These are phyloP conservation scores for Myiotriccus ornatus DNA, from an alignment of 2,797 vertebrate genomes.

Conservation along the genomic window DNA sequence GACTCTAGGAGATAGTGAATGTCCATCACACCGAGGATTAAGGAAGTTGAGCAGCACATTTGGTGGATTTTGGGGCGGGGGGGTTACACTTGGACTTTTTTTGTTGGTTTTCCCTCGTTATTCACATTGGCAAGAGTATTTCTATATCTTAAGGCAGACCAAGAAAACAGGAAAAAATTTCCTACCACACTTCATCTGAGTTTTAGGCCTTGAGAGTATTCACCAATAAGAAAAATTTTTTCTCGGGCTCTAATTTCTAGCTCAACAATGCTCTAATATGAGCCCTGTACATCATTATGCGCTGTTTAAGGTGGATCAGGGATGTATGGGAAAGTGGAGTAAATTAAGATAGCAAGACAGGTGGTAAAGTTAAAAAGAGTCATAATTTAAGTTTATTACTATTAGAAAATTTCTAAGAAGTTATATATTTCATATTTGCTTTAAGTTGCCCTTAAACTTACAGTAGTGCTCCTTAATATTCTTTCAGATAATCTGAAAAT, in stretches of 20 bases:
- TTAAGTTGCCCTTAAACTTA: not conserved
- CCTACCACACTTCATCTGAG: not conserved
- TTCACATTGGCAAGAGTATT: not conserved
- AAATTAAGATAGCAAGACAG: not conserved
- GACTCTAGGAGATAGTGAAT: not conserved
- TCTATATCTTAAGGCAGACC: not conserved
- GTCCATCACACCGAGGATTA: not conserved
- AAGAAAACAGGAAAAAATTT: not conserved
- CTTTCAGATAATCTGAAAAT: not conserved
- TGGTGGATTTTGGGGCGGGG: too few relatives aligned
- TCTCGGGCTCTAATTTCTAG: not conserved
- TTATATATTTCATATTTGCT: not conserved
- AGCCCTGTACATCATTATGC: not conserved
- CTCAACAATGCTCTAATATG: not conserved
- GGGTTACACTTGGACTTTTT: accelerated
- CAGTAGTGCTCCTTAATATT: not conserved
- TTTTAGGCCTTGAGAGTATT: not conserved
- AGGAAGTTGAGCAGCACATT: not conserved
- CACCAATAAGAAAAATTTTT: not conserved
- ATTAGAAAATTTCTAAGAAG: not conserved
- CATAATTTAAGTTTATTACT: not conserved
- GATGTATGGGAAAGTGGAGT: not conserved
- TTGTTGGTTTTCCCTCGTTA: not conserved
- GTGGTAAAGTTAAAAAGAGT: not conserved
- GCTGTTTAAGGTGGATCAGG: not conserved